Base-by-base conservation (phyloP, 2,113 vertebrate species). In the Upupa epops region DNA sequence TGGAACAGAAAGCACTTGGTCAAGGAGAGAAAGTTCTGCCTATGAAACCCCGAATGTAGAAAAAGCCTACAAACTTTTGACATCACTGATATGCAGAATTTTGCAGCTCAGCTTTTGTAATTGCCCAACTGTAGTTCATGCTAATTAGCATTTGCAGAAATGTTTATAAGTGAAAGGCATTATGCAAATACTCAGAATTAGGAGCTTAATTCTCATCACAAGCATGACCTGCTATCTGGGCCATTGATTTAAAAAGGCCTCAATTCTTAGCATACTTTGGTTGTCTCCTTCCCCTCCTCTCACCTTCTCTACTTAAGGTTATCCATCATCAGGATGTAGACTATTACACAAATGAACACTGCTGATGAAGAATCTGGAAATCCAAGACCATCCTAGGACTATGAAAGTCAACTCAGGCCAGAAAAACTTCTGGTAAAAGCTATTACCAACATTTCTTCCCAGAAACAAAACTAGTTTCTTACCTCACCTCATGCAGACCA, bases 171-270 rank as follows among this genome's bases (percentile, higher is more conserved):
- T 71, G 69, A 93, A 92, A 93, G 61, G 69, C 76, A 88, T 91
- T 92, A 95, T 55, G 76, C 70, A 91, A 95, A 88, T 61, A 73
- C 83, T 92, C 37, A 65, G 92, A 90, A 95, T 94, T 94, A 93
- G 72, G 85, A 90, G 77, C 56, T 83, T 94, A 92, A 95, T 95
- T 96, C 90, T 88, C 90, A 81, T 93, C 93, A 95, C 88, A 95
- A 95, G 90, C 76, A 83, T 92, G 94, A 90, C 86, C 88, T 95
- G 85, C 76, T 29, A 81, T 86, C 88, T 86, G 73, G 49, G 54
- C 71, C 34, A 83, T 64, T 88, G 79, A 77, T 72, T 85, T 55
- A 81, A 74, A 90, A 64, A 75, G 83, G 60, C 73, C 70, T 91
- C 82, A 82, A 68, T 76, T 74, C 61, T 72, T 84, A 34, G 34